Base-by-base conservation (phyloP, 2,888 invertebrate genomes). In the Xestia sexstrigata region DNA sequence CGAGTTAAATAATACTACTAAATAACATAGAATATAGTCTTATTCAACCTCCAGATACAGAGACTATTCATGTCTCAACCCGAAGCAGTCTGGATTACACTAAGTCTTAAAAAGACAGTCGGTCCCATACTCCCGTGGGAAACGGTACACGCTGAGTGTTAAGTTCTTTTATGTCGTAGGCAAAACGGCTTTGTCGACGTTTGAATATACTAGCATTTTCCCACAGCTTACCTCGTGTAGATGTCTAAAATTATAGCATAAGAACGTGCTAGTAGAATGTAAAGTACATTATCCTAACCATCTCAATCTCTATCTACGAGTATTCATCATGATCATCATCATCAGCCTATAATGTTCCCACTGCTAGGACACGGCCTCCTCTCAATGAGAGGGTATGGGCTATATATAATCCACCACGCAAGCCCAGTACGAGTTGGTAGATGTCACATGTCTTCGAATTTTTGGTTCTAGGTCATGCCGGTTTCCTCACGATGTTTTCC, bases 121-220 rank as follows among this genome's bases (percentile, higher is more conserved):
- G 35, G 4, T n/a, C 20, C 39, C 11, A 17, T 11, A n/a, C n/a
- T 63, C 30, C n/a, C 30, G 47, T 5, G 47, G 47, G 63, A 39
- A 79, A 62, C 15, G 5, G 30, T 42, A 23, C 15, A 63, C 26
- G 13, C 15, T 17, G 52, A 30, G 26, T 67, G 45, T 52, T 26
- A 60, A 74, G 55, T 66, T 70, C 35, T 75, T 66, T 74, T 45
- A 52, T 39, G 62, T 26, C 76, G 52, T 58, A 9, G 15, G 17
- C 23, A 55, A 55, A 17, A 67, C 60, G 30, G 49, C 26, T 70
- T 49, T 72, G 13, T 47, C n/a, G 2, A 49, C 35, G 20, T 17
- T 26, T n/a, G 15, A 55, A 66, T 26, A 45, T 20, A 60, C 60
- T 9, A 60, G 30, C 20, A 30, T 60, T 30, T 30, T 20, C 1